These are phyloP conservation scores for Turritopsis rubra DNA, from an alignment of 30 jellyfish, hydroid and myxozoan species.

Conservation along the genomic window DNA sequence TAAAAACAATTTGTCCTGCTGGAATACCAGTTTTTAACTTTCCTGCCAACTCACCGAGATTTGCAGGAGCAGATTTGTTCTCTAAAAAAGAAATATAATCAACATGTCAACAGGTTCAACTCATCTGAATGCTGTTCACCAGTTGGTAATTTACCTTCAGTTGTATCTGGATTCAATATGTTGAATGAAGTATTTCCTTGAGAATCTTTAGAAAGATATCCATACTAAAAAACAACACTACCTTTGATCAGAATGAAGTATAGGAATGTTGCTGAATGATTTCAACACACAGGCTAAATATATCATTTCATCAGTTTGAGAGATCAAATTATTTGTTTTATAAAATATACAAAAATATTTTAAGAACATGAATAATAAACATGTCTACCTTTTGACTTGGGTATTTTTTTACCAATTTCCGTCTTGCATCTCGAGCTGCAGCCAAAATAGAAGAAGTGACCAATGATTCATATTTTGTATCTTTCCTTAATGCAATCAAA, in stretches of 20 bases:
- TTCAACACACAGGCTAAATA: too few species aligned
- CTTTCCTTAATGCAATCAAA: too few species aligned
- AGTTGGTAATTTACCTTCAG: slow-evolving; percentile 32
- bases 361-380: too few species aligned
- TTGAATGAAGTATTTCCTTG: slow-evolving; percentile 75
- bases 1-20: slow-evolving; percentile 34
- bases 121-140: too few species aligned
- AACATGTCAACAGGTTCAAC: too few species aligned
- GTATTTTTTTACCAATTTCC: slow-evolving; percentile 42
- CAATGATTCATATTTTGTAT: not conserved
- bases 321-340: too few species aligned
- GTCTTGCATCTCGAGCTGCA: slow-evolving; percentile 76
- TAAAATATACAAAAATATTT: too few species aligned
- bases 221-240: slow-evolving; percentile 53
- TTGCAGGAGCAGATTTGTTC: slow-evolving; percentile 32
- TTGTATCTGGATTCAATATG: slow-evolving; percentile 77
- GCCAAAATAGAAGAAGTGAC: not conserved
- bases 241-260: too few species aligned
- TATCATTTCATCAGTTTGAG: too few species aligned
- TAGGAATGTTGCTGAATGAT: too few species aligned
- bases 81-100: slow-evolving; percentile 27
- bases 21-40: slow-evolving; percentile 54
- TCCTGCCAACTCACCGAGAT: slow-evolving; percentile 79
- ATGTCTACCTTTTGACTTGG: slow-evolving; percentile 75
- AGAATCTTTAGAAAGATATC: slow-evolving; percentile 64